Conservation (phyloP, 2,797 vertebrate species). For the Sebastes steindachneri region DNA sequence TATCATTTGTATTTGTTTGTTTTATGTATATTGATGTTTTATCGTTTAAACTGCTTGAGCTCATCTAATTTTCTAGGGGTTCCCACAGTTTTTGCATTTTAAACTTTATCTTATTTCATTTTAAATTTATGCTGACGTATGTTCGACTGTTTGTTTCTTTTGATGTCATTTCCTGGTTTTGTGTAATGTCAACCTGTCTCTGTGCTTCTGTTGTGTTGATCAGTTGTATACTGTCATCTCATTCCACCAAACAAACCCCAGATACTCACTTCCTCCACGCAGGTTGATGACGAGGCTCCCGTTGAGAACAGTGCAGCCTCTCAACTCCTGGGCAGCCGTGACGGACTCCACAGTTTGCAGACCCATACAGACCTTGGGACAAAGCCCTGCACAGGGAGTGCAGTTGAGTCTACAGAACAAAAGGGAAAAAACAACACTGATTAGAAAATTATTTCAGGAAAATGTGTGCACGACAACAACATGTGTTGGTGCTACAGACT, state of each 20-base stretch:
- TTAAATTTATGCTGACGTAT: not conserved
- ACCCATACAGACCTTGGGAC: constrained; percentile 93
- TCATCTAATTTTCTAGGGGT: not conserved
- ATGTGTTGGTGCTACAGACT: not conserved
- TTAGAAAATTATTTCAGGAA: not conserved
- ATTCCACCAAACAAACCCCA: constrained; percentile 18
- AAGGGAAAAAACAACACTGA: not conserved
- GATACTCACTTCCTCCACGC: constrained; percentile 93
- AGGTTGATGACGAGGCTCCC: constrained; percentile 96
- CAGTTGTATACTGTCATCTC: not conserved
- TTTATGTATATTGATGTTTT: not conserved
- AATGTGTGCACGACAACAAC: not conserved
- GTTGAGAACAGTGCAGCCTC: constrained; percentile 93
- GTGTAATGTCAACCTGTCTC: not conserved
- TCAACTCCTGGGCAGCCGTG: constrained; percentile 91
- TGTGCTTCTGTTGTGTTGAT: not conserved
- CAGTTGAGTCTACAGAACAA: constrained; percentile 86
- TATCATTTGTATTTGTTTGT: not conserved
- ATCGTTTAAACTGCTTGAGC: not conserved
- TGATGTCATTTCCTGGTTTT: not conserved
- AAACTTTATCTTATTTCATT: not conserved
- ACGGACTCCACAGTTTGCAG: constrained; percentile 93
- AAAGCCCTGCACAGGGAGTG: constrained; percentile 91
- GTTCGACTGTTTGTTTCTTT: not conserved
- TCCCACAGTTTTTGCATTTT: not conserved